Evolutionary conservation across 1,140 invertebrate genomes (phyloP).

Genomic region (Drosophila watanabei): DNA sequence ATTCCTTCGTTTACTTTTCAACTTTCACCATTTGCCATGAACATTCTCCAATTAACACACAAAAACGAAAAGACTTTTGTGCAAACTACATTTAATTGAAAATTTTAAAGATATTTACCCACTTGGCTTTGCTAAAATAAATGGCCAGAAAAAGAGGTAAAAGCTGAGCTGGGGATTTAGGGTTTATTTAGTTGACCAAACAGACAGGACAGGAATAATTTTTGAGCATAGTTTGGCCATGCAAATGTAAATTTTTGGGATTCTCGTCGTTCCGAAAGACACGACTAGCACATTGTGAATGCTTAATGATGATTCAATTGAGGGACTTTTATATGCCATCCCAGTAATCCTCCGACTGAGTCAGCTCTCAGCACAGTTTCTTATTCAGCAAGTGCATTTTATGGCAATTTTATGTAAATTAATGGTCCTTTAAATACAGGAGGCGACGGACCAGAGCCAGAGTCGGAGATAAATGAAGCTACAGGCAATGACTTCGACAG

Average conservation of each 20-base stretch:
- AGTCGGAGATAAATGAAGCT: constrained; percentile 20
- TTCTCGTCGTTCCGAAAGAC: constrained; percentile 2
- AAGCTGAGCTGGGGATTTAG: constrained; percentile 10
- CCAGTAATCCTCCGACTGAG: constrained; percentile 34
- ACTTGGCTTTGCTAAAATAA: background rate
- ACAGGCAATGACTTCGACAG: constrained; percentile 7
- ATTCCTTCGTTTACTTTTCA: background rate
- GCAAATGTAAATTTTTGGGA: constrained; percentile 40
- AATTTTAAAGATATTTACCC: constrained; percentile 42
- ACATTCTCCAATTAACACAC: constrained; percentile 49
- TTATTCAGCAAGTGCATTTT: constrained; percentile 24
- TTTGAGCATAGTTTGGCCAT: constrained; percentile 43
- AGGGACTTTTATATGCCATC: constrained; percentile 13
- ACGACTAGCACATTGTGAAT: constrained; percentile 24
- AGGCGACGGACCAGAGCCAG: background rate
- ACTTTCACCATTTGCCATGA: constrained; percentile 26
- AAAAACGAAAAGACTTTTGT: constrained; percentile 1
- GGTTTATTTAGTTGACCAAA: constrained; percentile 46
- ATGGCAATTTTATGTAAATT: constrained; percentile 64
- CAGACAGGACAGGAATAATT: constrained; percentile 20
- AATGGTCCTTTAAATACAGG: constrained; percentile 51
- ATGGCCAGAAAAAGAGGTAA: constrained; percentile 14
- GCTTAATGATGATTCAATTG: constrained; percentile 65
- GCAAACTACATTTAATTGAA: constrained; percentile 53
- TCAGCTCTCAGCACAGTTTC: constrained; percentile 30